Evolutionary conservation across 2,888 invertebrate species (phyloP).

Genomic region (Ommatoiulus sabulosus): DNA sequence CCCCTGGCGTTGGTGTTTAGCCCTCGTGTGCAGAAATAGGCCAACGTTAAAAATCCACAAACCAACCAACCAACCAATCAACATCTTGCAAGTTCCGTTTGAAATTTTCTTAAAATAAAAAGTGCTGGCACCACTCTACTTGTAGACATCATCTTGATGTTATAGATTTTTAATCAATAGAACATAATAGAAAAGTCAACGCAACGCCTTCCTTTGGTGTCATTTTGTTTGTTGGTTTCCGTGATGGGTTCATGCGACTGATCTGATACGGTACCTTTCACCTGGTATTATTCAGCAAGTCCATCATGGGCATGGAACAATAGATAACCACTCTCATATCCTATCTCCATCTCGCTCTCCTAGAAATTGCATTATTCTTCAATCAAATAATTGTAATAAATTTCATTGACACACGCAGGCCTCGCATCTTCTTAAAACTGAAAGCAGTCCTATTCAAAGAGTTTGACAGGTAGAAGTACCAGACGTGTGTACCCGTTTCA

Average conservation of each 20-base stretch:
- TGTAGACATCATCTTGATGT: no score
- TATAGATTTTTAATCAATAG: neutral
- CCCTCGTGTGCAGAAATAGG: no score
- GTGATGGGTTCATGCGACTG: neutral
- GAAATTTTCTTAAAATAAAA: no score
- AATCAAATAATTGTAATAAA: conserved; percentile 16
- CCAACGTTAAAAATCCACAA: no score
- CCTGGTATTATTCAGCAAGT: neutral
- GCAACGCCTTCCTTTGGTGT: neutral
- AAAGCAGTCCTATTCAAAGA: neutral
- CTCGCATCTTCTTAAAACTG: conserved; percentile 11
- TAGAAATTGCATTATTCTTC: conserved; percentile 8
- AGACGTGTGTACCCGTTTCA: neutral
- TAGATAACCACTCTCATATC: neutral
- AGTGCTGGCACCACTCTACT: no score
- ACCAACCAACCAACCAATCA: no score
- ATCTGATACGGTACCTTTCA: neutral
- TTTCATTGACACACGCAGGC: conserved; percentile 1
- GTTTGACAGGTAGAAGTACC: conserved; percentile 4
- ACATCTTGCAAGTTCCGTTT: no score
- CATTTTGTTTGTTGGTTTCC: neutral
- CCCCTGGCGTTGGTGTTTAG: no score
- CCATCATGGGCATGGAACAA: neutral
- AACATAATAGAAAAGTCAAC: neutral
- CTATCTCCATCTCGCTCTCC: neutral